Conservation (phyloP, 2,888 invertebrate genomes). For the Coenonympha glycerion region DNA sequence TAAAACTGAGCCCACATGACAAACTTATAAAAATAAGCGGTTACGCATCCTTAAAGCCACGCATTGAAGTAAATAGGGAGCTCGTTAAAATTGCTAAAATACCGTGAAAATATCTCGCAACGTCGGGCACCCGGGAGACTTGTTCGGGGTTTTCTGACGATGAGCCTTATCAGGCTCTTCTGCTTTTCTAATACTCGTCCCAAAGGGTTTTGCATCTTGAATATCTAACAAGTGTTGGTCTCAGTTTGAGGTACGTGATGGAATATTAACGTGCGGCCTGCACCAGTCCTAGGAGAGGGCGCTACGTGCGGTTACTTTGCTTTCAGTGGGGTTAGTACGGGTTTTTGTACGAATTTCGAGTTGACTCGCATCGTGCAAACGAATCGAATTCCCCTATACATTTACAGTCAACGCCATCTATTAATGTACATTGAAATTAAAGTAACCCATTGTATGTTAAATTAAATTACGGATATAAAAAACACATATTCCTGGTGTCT, state of each 20-base stretch:
- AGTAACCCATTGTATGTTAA: no score
- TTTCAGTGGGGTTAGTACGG: no score
- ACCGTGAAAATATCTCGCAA: conserved; percentile 69
- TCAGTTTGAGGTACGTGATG: conserved; percentile 47
- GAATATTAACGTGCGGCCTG: no score
- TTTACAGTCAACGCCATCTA: no score
- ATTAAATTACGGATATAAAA: no score
- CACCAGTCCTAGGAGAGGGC: no score
- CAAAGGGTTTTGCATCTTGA: conserved; percentile 57
- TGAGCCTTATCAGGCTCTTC: conserved; percentile 50
- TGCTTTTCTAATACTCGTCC: conserved; percentile 66
- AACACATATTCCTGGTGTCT: no score
- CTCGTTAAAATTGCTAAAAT: conserved; percentile 76
- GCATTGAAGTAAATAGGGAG: conserved; percentile 65
- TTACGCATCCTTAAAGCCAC: conserved; percentile 47
- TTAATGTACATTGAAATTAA: no score
- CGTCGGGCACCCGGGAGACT: conserved; percentile 62
- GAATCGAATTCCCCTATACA: no score
- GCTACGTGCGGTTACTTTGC: no score
- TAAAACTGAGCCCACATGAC: conserved; percentile 17
- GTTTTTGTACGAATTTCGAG: no score
- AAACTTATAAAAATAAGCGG: conserved; percentile 43
- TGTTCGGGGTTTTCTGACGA: conserved; percentile 41
- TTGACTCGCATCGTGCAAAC: no score
- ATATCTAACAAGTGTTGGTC: conserved; percentile 39